Evolutionary conservation across 2,797 vertebrate genomes (phyloP), one percentile per base, ranked within the genome.

Genomic region (Scolopax bukidnonensis): DNA sequence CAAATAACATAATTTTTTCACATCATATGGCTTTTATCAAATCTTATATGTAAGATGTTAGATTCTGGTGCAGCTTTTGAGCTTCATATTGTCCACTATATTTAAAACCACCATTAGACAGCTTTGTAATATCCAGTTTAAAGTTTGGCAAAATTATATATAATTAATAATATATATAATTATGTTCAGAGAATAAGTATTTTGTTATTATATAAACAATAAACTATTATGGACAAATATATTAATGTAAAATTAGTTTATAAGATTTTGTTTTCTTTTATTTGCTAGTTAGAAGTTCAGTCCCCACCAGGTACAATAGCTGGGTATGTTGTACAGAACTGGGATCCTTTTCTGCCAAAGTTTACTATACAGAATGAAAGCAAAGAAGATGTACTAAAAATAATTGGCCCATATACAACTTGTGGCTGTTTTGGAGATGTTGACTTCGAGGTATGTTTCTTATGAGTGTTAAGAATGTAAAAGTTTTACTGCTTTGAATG

Each of bases 351-450:
- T 84, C 92, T 98, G 87, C 98, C 98, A 65, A 98, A 98, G 83
- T 98, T 98, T 81, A 97, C 97, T 68, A 97, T 98, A 92, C 97
- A 98, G 92, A 98, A 98, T 89, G 96, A 98, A 84, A 98, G 97
- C 75, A 98, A 97, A 96, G 98, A 98, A 98, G 98, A 98, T 79
- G 95, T 98, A 65, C 94, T 98, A 90, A 98, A 98, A 97, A 98
- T 98, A 80, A 93, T 98, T 90, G 98, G 98, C 54, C 98, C 98
- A 54, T 98, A 84, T 76, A 75, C 96, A 90, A 98, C 98, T 33
- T 98, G 98, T 95, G 98, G 98, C 77, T 98, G 98, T 94, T 98
- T 98, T 87, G 98, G 98, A 3, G 98, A 98, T 92, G 98, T 98
- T 96, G 98, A 98, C 65, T 98, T 98, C 87, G 98, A 98, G 98